Evolutionary conservation across 2,797 vertebrate species (phyloP), one percentile per base, ranked within the genome.

Genomic region (Cyprinella venusta): DNA sequence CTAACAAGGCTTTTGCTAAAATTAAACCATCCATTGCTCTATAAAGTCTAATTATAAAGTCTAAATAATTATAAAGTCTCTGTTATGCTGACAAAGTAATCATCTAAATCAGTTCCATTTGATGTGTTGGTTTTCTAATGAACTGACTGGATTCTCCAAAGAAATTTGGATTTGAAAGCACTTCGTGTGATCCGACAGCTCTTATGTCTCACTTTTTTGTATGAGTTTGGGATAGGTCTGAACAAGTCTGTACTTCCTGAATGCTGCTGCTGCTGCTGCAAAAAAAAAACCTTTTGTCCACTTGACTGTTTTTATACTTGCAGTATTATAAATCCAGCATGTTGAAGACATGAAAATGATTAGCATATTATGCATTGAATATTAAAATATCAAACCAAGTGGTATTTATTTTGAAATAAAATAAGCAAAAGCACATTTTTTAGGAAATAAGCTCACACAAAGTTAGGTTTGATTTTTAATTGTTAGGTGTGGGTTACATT

Each of bases 171-270:
- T 50, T 13, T 72, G 26, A 81, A 72, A 24, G 42, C 13, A 42
- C 59, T 48, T 16, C 67, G 12, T 61, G 52, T 40, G 50, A 71
- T 42, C 24, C n/a, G 50, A 64, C 15, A 68, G 50, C 15, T 52
- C 18, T 50, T 75, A 74, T 38, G 16, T 19, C 8, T 42, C 30
- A 33, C 18, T 56, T 78, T 68, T 65, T 33, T 63, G 33, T 83
- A 36, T 42, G 12, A 6, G 50, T 59, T 71, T 76, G 83, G 76
- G 71, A 84, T 84, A 40, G 18, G 85, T 76, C 69, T 88, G 82
- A 80, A 87, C 88, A 81, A 85, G 79, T 50, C 80, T 52, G 56
- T 33, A 75, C 76, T 24, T 54, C 54, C 33, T 76, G 45, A 76
- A 24, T 68, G 19, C 75, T 61, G 38, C 21, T n/a, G n/a, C n/a